Evolutionary conservation across 2,113 vertebrate genomes (phyloP).

Genomic region (Hemichromis elongatus): DNA sequence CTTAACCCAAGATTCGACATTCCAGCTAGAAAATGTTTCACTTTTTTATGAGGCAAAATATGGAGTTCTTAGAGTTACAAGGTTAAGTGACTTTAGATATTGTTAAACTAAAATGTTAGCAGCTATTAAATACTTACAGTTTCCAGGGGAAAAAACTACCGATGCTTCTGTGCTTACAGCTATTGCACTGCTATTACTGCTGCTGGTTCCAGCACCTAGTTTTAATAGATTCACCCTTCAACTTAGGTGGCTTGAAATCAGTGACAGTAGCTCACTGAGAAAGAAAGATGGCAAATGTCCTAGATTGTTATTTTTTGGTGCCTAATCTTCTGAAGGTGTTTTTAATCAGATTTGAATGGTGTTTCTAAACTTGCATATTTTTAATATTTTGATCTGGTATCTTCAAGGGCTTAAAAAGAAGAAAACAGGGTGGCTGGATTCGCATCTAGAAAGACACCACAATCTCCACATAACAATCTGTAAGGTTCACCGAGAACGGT

Average conservation of each 20-base stretch:
- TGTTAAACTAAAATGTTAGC: neutral
- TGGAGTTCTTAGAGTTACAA: rapidly evolving
- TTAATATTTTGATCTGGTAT: neutral
- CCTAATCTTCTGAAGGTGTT: neutral
- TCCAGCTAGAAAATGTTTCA: neutral
- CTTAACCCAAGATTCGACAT: neutral
- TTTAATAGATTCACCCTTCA: neutral
- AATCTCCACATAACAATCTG: neutral
- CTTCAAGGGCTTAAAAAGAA: neutral
- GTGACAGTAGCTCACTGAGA: neutral
- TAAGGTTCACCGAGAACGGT: neutral
- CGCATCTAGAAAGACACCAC: neutral
- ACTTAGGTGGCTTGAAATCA: rapidly evolving
- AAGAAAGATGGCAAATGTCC: neutral
- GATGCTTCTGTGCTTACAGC: neutral
- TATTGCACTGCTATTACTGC: rapidly evolving
- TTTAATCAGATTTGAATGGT: neutral
- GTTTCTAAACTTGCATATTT: rapidly evolving
- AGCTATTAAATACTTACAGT: neutral
- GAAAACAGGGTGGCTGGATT: neutral
- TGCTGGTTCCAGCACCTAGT: neutral
- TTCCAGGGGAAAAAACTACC: neutral
- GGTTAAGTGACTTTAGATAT: neutral
- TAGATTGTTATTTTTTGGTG: neutral
- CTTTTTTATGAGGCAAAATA: neutral